Percentiles rank a stretch among this genome's conserved stretches.
Evolutionary conservation across 2,797 vertebrate genomes (phyloP).

Genomic region (Tarsius wallacei): DNA sequence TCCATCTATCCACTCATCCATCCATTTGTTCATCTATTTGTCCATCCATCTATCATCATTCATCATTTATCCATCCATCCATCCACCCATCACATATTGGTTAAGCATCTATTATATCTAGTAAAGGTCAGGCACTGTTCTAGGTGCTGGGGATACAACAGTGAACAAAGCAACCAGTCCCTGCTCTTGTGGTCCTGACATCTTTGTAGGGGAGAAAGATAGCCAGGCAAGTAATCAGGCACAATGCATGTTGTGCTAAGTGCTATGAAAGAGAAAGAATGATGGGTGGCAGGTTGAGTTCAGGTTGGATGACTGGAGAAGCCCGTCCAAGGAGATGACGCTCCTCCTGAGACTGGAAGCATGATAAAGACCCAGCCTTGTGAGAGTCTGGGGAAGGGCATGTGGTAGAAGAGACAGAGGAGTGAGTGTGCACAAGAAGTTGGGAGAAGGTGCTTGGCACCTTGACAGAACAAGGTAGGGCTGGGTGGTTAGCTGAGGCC

Average conservation of each 20-base stretch:
- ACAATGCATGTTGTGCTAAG: not conserved
- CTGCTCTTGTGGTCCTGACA: not conserved
- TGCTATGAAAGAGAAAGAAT: not conserved
- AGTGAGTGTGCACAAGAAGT: not conserved
- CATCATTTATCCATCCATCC: not conserved
- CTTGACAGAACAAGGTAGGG: fast-evolving
- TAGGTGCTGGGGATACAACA: not conserved
- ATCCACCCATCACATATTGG: too few species aligned
- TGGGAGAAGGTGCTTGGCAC: not conserved
- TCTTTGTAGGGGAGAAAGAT: not conserved
- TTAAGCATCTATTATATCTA: not conserved
- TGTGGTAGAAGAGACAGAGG: not conserved
- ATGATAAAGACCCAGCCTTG: not conserved
- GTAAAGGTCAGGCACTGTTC: not conserved
- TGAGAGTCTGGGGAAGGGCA: not conserved
- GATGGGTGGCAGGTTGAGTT: not conserved
- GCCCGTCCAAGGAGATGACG: not conserved
- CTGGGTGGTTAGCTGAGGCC: not conserved
- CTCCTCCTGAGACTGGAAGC: not conserved
- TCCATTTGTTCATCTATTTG: too few species aligned
- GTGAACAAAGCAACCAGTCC: not conserved
- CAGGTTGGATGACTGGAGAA: not conserved
- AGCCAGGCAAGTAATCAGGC: too few species aligned
- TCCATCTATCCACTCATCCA: too few species aligned
- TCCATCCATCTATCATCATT: too few species aligned